phyloP scores from a whole-genome alignment of 1,140 invertebrate species.

The Halesus radiatus region DNA sequence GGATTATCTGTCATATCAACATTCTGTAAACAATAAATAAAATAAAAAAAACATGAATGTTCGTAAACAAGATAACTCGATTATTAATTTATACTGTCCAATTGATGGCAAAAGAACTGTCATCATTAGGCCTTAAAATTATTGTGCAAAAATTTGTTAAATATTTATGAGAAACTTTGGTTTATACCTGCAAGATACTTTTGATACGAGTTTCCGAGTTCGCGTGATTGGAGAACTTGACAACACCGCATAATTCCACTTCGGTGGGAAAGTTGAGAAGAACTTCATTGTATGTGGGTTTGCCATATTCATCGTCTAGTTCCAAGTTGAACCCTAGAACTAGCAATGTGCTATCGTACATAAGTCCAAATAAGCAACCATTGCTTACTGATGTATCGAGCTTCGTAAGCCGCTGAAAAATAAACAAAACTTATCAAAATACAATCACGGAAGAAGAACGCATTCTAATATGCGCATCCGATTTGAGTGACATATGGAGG shows the following conservation, averaged over 20 bases:
- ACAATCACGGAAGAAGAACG: not conserved
- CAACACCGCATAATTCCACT: slow-evolving; percentile 80
- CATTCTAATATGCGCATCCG: not conserved
- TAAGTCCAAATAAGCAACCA: slow-evolving; percentile 81
- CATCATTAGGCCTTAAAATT: too few relatives aligned
- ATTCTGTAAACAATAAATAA: slow-evolving; percentile 66
- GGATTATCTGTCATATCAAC: slow-evolving; percentile 85
- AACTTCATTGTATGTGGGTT: slow-evolving; percentile 71
- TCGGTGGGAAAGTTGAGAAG: slow-evolving; percentile 80
- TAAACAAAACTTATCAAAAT: slow-evolving; percentile 8
- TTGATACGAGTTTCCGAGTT: slow-evolving; percentile 70
- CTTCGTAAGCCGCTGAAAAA: slow-evolving; percentile 72
- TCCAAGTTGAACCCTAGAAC: slow-evolving; percentile 77
- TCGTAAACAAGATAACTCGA: too few relatives aligned
- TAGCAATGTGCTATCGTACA: slow-evolving; percentile 78
- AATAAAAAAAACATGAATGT: not conserved
- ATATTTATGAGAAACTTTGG: not conserved
- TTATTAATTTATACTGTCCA: too few relatives aligned
- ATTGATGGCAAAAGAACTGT: not conserved
- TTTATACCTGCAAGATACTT: slow-evolving; percentile 73
- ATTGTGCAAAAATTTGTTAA: too few relatives aligned
- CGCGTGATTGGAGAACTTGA: slow-evolving; percentile 74
- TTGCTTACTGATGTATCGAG: slow-evolving; percentile 71
- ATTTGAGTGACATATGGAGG: slow-evolving; percentile 37
- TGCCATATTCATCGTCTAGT: slow-evolving; percentile 69